Conservation (phyloP, 2,797 vertebrate species). For the Falco peregrinus region DNA sequence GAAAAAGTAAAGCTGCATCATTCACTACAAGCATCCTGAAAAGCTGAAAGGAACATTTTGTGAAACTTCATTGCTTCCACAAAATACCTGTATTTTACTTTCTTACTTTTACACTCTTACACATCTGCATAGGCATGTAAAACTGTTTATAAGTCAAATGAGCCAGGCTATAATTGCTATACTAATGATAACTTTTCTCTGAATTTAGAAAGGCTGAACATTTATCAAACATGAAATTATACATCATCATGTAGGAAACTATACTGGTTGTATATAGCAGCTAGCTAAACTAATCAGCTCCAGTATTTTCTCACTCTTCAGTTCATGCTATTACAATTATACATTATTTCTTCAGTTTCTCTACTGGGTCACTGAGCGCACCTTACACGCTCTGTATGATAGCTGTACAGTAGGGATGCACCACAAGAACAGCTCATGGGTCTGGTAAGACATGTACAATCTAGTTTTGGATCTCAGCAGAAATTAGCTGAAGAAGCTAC, state of each 20-base stretch:
- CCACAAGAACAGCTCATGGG: not conserved
- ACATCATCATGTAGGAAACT: not conserved
- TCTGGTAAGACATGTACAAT: rapidly evolving
- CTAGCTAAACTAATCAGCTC: not conserved
- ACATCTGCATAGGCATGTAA: not conserved
- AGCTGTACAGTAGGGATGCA: not conserved
- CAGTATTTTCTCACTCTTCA: not conserved
- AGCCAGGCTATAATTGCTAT: not conserved
- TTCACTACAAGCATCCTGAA: not conserved
- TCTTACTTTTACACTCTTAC: not conserved
- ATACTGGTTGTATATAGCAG: not conserved
- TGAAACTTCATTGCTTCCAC: not conserved
- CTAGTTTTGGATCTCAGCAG: not conserved
- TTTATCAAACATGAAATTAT: not conserved
- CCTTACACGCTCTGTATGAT: rapidly evolving
- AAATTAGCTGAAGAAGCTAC: not conserved
- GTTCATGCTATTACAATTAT: not conserved
- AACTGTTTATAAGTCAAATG: not conserved
- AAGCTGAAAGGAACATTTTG: not conserved
- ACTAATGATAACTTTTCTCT: not conserved
- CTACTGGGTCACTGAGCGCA: not conserved
- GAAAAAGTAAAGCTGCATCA: not conserved
- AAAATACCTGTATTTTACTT: not conserved
- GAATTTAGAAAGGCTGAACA: not conserved
- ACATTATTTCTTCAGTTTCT: not conserved